Conservation (phyloP, 2,888 invertebrate species). For the Drosophila kanekoi region DNA sequence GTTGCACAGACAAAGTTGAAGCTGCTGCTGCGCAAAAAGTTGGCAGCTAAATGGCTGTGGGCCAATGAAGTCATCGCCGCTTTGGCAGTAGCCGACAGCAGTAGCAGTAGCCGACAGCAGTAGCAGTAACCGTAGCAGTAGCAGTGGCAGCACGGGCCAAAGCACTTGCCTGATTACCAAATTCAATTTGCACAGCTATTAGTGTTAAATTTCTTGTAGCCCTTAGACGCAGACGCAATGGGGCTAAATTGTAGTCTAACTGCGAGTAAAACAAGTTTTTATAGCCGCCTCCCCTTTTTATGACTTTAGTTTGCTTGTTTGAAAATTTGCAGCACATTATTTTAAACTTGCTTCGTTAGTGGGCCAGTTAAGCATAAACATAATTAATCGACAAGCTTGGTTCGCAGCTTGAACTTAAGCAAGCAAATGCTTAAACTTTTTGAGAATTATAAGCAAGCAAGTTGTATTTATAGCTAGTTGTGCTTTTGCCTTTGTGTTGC, state of each 20-base stretch:
- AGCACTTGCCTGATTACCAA: slow-evolving; percentile 64
- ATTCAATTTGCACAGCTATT: slow-evolving; percentile 55
- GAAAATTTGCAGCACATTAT: slow-evolving; percentile 1
- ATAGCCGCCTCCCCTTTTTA: not conserved
- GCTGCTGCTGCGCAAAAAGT: slow-evolving; percentile 47
- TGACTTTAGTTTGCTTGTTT: not conserved
- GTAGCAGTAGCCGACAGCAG: not conserved
- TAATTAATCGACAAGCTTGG: not conserved
- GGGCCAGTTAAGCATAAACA: too few species aligned
- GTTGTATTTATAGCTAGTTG: not conserved
- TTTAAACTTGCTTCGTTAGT: not conserved
- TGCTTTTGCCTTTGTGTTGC: too few species aligned
- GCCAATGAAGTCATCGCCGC: slow-evolving; percentile 73
- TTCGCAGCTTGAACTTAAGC: not conserved
- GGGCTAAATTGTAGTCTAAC: slow-evolving; percentile 8
- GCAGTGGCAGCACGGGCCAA: slow-evolving; percentile 10
- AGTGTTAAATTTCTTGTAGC: slow-evolving; percentile 39
- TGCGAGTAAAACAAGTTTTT: slow-evolving; percentile 7
- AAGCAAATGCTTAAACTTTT: not conserved
- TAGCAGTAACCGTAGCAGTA: not conserved
- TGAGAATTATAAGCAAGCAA: slow-evolving; percentile 4
- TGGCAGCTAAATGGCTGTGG: slow-evolving; percentile 57
- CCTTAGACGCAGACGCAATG: slow-evolving; percentile 17
- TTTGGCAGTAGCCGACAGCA: slow-evolving; percentile 32
- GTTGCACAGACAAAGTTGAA: slow-evolving; percentile 69